Base-by-base conservation (phyloP, 2,888 invertebrate species). In the Cryptophagus acutangulus region DNA sequence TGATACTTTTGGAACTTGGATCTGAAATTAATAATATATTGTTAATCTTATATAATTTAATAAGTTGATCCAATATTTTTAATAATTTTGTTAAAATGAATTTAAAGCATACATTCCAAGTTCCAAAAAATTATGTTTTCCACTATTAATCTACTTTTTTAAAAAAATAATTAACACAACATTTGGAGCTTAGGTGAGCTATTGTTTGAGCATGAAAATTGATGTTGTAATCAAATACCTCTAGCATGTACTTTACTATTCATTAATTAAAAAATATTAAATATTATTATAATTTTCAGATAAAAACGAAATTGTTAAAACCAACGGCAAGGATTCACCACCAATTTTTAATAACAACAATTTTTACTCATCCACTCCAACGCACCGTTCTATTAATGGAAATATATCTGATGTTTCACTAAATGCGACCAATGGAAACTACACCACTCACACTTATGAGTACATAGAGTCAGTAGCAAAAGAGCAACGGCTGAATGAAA, bases 341-440 rank as follows among this genome's bases (percentile, higher is more conserved):
- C 26, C 26, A n/a, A 26, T 26, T n/a, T n/a, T n/a, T 20, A 65
- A 67, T 43, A 68, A 69, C 48, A 67, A 69, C 45, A 63, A 62
- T 14, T 63, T 66, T 40, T 70, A 63, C 47, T 57, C 64, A 14
- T 77, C 35, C 63, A 74, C 48, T 60, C 74, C 63, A 67, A 73
- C 58, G 69, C 61, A 56, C 38, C 76, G 59, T 35, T n/a, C n/a
- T n/a, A 49, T 59, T 1, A 62, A 65, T 33, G 63, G 62, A 2
- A 65, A 62, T 43, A 57, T 75, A 2, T 70, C 71, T 6, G 71
- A 73, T 39, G 43, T 58, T 14, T 57, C 61, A 31, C 64, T 71
- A 35, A 73, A 58, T 24, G 52, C 50, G 68, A 73, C 74, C 41
- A 76, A 76, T 51, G 60, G 57, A 10, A 58, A 51, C 34, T 59